Evolutionary conservation across 1,140 invertebrate genomes (phyloP).

Genomic region (Drosophila pandora): DNA sequence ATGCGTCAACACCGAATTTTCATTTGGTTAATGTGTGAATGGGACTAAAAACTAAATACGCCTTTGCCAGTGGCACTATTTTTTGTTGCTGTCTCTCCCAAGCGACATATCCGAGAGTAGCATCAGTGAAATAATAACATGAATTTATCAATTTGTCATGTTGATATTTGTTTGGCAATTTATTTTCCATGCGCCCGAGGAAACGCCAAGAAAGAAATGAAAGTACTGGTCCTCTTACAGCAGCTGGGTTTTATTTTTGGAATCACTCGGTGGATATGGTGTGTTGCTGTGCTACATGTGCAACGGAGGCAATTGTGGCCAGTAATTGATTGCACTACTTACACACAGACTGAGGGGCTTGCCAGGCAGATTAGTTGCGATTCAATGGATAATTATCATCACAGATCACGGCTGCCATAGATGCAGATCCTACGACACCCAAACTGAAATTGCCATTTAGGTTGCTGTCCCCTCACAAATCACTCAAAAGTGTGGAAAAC

Average conservation of each 20-base stretch:
- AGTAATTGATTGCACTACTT: conserved; percentile 75
- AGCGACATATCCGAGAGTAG: conserved; percentile 37
- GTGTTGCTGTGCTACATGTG: conserved; percentile 30
- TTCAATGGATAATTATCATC: conserved; percentile 52
- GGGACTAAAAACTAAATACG: conserved; percentile 57
- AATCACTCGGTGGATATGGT: conserved; percentile 8
- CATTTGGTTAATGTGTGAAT: conserved; percentile 82
- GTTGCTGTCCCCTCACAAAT: conserved; percentile 52
- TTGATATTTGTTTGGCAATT: conserved; percentile 83
- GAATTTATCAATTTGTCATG: conserved; percentile 83
- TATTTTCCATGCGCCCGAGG: conserved; percentile 70
- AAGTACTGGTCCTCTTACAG: conserved; percentile 27
- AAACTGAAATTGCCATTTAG: conserved; percentile 12
- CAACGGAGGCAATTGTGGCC: conserved; percentile 62
- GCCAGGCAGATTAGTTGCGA: conserved; percentile 43
- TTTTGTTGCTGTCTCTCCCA: conserved; percentile 8
- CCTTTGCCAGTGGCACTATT: conserved; percentile 13
- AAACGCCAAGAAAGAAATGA: conserved; percentile 8
- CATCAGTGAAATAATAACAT: conserved; percentile 77
- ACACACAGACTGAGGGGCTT: conserved; percentile 37
- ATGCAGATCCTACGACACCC: conserved; percentile 10
- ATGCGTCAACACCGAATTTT: conserved; percentile 82
- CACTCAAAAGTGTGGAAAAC: conserved; percentile 55
- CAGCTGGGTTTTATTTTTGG: conserved; percentile 62
- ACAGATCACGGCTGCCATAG: conserved; percentile 43